A percentile compares a stretch with the other conserved stretches of the same genome.
Evolutionary conservation across 2,113 vertebrate genomes (phyloP).

Genomic region (Himantopus leucocephalus): DNA sequence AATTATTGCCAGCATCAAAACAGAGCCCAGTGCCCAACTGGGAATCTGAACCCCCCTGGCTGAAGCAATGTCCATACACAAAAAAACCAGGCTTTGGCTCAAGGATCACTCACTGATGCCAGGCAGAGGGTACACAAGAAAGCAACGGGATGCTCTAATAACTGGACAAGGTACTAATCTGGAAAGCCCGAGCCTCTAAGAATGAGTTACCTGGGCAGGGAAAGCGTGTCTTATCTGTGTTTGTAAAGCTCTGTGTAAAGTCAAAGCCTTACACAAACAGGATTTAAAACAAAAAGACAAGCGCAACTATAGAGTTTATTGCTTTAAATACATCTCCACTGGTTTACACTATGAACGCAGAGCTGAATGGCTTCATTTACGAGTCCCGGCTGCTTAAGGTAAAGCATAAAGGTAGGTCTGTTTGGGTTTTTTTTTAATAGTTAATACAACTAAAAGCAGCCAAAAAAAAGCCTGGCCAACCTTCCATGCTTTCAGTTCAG

Average conservation of each 20-base stretch:
- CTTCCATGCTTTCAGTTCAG: background rate
- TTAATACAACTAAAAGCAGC: background rate
- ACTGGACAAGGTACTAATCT: background rate
- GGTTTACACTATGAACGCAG: background rate
- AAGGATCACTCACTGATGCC: background rate
- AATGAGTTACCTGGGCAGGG: background rate
- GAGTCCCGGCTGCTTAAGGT: background rate
- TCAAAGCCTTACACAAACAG: background rate
- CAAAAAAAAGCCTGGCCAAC: background rate
- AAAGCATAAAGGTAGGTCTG: background rate
- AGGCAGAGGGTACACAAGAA: background rate
- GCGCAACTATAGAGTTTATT: background rate
- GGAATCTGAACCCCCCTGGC: background rate
- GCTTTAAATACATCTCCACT: background rate
- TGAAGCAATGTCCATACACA: background rate
- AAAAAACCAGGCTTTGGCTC: background rate
- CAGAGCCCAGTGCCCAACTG: background rate
- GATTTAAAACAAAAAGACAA: slow-evolving; percentile 12
- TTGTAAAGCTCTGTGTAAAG: slow-evolving; percentile 20
- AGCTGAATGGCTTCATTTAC: background rate
- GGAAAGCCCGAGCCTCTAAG: background rate
- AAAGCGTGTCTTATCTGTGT: background rate
- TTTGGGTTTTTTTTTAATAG: background rate
- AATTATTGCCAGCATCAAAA: background rate
- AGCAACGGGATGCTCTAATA: background rate